Base-by-base conservation (phyloP, 2,888 invertebrate species). In the Norana najaformis region DNA sequence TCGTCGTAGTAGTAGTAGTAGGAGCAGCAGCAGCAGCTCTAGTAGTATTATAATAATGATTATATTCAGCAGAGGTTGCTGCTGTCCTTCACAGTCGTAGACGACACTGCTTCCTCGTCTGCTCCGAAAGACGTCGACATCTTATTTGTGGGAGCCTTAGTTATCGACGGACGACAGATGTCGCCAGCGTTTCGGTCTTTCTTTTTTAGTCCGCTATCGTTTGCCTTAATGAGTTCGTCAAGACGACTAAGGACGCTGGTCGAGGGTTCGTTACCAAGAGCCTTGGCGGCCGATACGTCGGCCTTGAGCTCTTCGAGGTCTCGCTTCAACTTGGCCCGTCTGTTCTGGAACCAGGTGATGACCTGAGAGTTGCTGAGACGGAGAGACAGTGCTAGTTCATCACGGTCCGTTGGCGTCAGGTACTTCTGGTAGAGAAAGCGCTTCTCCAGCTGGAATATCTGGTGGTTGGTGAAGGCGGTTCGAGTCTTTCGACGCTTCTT, bases 381-480 rank as follows among this genome's bases (percentile, higher is more conserved):
- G 92, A 99, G 96, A 35, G 97, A 97, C 93, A 97, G 97, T n/a
- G 99, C 99, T 92, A 99, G 98, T 95, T 99, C 98, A 95, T 99
- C 99, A 92, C 99, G 96, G 95, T 99, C 99, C 0, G 98, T 98
- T 0, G 99, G 99, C 90, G 98, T 98, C 93, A 99, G 96, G 96
- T 99, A 99, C 95, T 99, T 99, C 95, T 99, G 99, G 95, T 98
- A 98, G 37, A 98, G 96, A 95, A 99, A 99, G 93, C 99, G 96
- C 95, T 98, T 98, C 95, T 99, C 99, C 94, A 99, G 95, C 95
- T 99, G 98, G 95, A 98, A 98, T 93, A 99, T 99, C 96, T 99
- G 99, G 95, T 98, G 98, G 95, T 99, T 99, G 91, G 98, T 99
- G 96, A 99, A 99, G 53, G 99, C 99, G 38, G 99, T 99, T 94